A percentile compares a stretch with the other conserved stretches of the same genome.
These are phyloP conservation scores for Talpa occidentalis DNA, from an alignment of 2,113 vertebrate genomes.

Conservation along the genomic window DNA sequence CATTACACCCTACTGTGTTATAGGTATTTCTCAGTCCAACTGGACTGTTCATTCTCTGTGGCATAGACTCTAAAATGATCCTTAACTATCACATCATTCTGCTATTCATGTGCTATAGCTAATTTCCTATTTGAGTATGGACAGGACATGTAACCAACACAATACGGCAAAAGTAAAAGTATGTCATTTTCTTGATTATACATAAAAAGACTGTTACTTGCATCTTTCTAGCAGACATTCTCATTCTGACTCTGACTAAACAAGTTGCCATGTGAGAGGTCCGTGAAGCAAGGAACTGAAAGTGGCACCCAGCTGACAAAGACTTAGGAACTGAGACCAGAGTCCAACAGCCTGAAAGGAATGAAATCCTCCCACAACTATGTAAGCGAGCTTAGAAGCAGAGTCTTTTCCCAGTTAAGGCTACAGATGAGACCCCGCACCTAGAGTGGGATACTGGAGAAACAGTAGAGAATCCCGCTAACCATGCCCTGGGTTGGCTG, in stretches of 20 bases:
- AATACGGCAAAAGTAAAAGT: background rate
- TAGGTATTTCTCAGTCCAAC: background rate
- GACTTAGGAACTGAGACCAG: background rate
- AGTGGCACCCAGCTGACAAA: background rate
- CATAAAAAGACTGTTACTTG: background rate
- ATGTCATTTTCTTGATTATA: background rate
- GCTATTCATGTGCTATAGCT: background rate
- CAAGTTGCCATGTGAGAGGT: background rate
- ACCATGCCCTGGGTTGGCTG: background rate
- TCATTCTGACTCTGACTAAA: background rate
- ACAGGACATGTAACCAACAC: background rate
- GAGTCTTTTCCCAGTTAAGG: background rate
- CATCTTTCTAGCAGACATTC: background rate
- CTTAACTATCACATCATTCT: background rate
- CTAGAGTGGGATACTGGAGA: background rate
- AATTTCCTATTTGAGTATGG: background rate
- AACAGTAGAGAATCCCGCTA: background rate
- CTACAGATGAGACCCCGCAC: background rate
- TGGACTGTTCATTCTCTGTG: background rate
- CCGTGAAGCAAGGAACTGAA: background rate
- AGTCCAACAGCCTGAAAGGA: background rate
- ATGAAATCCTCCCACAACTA: background rate
- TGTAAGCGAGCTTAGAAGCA: background rate
- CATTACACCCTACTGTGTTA: background rate
- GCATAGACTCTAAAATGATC: background rate